These are phyloP conservation scores for Mus caroli DNA, from an alignment of 2,797 vertebrate genomes.

Conservation along the genomic window DNA sequence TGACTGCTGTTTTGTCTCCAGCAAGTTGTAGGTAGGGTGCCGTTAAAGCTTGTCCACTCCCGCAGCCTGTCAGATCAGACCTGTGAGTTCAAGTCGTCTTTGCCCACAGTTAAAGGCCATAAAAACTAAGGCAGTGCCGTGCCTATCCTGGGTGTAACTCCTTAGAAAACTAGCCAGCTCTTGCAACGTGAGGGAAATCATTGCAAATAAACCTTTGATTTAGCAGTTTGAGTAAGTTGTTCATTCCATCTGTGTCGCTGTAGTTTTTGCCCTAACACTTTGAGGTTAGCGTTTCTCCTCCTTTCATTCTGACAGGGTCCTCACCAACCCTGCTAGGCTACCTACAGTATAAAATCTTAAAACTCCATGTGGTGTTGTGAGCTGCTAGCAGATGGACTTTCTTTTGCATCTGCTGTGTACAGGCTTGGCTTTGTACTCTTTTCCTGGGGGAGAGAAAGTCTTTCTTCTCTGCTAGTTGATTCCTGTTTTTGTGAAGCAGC, in stretches of 20 bases:
- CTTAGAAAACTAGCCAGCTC: conserved; percentile 89
- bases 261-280: conserved; percentile 89
- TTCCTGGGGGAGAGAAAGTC: conserved; percentile 97
- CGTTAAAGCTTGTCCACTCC: conserved; percentile 91
- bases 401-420: conserved; percentile 99
- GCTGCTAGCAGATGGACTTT: conserved; percentile 99
- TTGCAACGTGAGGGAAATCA: conserved; percentile 82
- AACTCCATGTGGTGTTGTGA: conserved; percentile 96
- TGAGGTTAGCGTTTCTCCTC: conserved; percentile 89
- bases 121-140: conserved; percentile 92
- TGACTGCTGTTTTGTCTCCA: conserved; percentile 89
- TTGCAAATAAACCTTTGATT: conserved; percentile 90
- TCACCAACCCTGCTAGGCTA: conserved; percentile 91
- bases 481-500: conserved; percentile 99
- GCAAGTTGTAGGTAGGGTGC: conserved; percentile 89
- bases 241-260: conserved; percentile 85
- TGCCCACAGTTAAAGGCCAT: conserved; percentile 89
- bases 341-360: conserved; percentile 95
- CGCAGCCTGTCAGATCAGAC: conserved; percentile 87
- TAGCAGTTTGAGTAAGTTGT: conserved; percentile 84
- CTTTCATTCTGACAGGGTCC: conserved; percentile 91
- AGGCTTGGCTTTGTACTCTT: conserved; percentile 99
- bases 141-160: conserved; percentile 90
- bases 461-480: conserved; percentile 99
- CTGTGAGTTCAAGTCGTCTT: conserved; percentile 91